Base-by-base conservation (phyloP, 2,888 invertebrate genomes). In the Myopa testacea region DNA sequence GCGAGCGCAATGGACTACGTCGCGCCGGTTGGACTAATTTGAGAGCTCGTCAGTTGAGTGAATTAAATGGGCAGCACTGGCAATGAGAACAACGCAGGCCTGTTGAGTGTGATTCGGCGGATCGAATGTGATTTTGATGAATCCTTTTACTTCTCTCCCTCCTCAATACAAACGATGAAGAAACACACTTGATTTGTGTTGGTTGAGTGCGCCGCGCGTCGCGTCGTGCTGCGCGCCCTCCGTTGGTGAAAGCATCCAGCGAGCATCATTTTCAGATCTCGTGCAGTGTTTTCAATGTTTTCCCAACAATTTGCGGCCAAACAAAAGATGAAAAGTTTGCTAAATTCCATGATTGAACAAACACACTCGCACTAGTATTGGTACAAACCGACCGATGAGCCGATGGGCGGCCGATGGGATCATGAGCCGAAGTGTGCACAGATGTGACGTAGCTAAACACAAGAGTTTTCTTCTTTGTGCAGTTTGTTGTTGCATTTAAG, bases 271-370 rank as follows among this genome's bases (percentile, higher is more conserved):
- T 45, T 2, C 45, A 45, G 45, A 45, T 45, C 45, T 45, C 55
- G 55, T 14, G 50, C 14, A 55, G 16, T 16, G 55, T 16, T 62
- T 62, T 5, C 67, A 67, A 67, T 67, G 75, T 75, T 55, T 67
- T 65, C 52, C 65, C 52, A 74, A 34, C 74, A 74, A 65, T 74
- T 74, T 74, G 74, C 52, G 65, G n/a, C n/a, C 38, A 65, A 65
- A 74, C 63, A 63, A 74, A 55, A 65, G 65, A 74, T 38, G 58
- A 16, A 16, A 38, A 26, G 26, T 50, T 38, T 8, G 19, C 65
- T 16, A 50, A 65, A 40, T 72, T 72, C 38, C 65, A 63, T 19
- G n/a, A 50, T 34, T 34, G 52, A 45, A 38, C 55, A n/a, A 6
- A 45, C n/a, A 71, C 19, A 70, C 16, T 6, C 60, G 16, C 37